Percentiles rank a stretch among this genome's conserved stretches.
Conservation (phyloP, 2,888 invertebrate species). For the Lithophane leautieri region DNA sequence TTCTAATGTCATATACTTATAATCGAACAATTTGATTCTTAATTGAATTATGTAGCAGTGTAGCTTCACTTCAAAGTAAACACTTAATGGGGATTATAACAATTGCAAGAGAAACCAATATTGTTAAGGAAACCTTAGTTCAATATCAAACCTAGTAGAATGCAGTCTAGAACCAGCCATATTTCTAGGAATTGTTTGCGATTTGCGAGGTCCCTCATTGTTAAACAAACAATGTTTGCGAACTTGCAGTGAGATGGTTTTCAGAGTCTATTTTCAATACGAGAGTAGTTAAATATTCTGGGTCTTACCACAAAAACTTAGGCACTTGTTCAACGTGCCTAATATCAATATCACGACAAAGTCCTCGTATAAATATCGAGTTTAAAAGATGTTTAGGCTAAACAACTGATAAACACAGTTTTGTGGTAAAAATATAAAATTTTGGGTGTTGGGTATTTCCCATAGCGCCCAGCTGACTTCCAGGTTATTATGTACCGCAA, state of each 20-base stretch:
- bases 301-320: too few relatives aligned
- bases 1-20: background rate
- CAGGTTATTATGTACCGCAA: background rate
- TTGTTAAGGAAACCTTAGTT: background rate
- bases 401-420: too few relatives aligned
- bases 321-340: too few relatives aligned
- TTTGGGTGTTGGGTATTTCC: background rate
- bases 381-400: too few relatives aligned
- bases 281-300: background rate
- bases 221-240: background rate
- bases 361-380: too few relatives aligned
- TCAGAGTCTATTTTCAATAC: background rate
- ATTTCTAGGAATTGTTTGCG: slow-evolving; percentile 10
- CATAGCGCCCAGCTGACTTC: background rate
- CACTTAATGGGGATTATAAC: slow-evolving; percentile 8
- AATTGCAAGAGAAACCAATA: background rate
- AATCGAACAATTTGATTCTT: slow-evolving; percentile 1
- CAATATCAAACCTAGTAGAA: slow-evolving; percentile 8
- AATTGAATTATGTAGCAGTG: slow-evolving; percentile 5
- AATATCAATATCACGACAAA: too few relatives aligned
- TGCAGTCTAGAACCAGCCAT: slow-evolving; percentile 1
- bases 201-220: background rate
- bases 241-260: background rate
- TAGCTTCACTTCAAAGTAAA: slow-evolving; percentile 25
- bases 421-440: too few relatives aligned